phyloP scores from a whole-genome alignment of 2,888 invertebrate genomes.

The Therioaphis trifolii region DNA sequence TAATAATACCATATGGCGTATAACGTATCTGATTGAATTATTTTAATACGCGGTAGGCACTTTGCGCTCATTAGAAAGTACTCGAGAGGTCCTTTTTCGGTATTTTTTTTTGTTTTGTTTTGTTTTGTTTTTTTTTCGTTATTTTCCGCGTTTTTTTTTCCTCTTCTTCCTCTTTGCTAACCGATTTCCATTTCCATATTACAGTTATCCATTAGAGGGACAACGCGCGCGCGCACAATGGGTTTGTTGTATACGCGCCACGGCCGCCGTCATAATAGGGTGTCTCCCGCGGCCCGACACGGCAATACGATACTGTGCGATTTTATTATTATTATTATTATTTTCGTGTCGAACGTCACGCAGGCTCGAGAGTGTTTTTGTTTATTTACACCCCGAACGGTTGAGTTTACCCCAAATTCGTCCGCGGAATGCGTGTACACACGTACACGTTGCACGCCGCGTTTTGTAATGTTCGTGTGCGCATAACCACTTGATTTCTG shows the following conservation, averaged over 20 bases:
- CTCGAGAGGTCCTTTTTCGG: slow-evolving; percentile 7
- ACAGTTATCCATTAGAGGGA: slow-evolving; percentile 43
- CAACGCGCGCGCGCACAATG: background rate
- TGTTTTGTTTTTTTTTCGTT: background rate
- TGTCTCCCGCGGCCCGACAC: background rate
- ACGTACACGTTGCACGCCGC: background rate
- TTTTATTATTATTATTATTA: slow-evolving; percentile 45
- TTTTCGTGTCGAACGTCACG: slow-evolving; percentile 39
- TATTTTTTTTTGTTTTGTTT: background rate
- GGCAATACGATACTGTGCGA: slow-evolving; percentile 34
- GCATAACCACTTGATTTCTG: slow-evolving; percentile 53
- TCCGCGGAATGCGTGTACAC: background rate
- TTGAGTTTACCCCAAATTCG: slow-evolving; percentile 39
- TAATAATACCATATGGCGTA: too few relatives aligned
- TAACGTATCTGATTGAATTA: slow-evolving; percentile 16
- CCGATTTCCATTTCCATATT: too few relatives aligned
- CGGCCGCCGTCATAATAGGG: background rate
- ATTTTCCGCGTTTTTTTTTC: slow-evolving; percentile 2
- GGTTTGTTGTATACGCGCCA: slow-evolving; percentile 19
- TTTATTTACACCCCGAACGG: slow-evolving; percentile 55
- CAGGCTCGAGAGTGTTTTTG: slow-evolving; percentile 52
- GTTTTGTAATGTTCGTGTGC: too few relatives aligned
- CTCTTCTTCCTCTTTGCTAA: background rate
- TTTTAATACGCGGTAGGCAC: background rate
- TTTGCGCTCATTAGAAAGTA: slow-evolving; percentile 39